Base-by-base conservation (phyloP, 2,797 vertebrate species). In the Parambassis ranga region DNA sequence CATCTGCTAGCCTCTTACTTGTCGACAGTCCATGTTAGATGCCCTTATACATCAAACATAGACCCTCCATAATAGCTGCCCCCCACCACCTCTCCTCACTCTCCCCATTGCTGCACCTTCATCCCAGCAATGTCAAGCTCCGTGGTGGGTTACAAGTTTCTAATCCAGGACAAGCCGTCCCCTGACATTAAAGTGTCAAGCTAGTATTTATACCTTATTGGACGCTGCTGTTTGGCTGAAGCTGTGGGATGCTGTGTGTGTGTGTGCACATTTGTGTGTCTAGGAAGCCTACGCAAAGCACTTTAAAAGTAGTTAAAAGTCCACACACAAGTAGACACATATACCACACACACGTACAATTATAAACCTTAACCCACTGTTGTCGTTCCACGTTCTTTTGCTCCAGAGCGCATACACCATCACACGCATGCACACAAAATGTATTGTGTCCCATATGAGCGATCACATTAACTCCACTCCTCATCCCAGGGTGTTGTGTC, bases 121-220 rank as follows among this genome's bases (percentile, higher is more conserved):
- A 93, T 95, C 90, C 91, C 81, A 58, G 43, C 85, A 90, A 91
- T 93, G 92, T 94, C 94, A 94, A 86, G 85, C 79, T 73, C 53
- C 18, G 47, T 61, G 61, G 91, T 90, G 85, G 94, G 94, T 94
- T 94, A 94, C 94, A 93, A 55, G 88, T 92, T 94, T 95, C 94
- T 95, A 95, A 96, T 97, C 95, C 95, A 90, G 87, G 92, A 94
- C 94, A 93, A 94, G 91, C 94, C 92, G 93, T 94, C 92, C 90
- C 92, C 90, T 92, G 94, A 95, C 94, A 96, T 98, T 96, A 97
- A 98, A 95, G 93, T 98, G 96, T 98, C 96, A 95, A 81, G 84
- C 75, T 87, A 92, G 93, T 98, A 98, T 98, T 98, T 98, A 98
- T 96, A 93, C 88, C 91, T 85, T 48, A 71, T 80, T 72, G 84